Evolutionary conservation across 2,113 vertebrate genomes (phyloP).

Genomic region (Castor canadensis): DNA sequence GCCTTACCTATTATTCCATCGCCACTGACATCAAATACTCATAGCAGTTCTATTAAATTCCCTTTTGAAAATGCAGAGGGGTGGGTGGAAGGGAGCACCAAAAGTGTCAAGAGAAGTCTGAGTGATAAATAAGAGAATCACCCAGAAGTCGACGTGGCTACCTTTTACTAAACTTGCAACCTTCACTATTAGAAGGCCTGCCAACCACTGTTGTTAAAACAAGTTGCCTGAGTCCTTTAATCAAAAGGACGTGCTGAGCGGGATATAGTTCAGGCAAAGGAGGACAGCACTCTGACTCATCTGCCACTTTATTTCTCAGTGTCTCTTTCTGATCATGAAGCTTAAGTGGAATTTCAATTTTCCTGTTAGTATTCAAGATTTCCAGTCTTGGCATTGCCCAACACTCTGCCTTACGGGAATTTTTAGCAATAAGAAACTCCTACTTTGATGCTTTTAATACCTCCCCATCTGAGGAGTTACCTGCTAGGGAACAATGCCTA

Average conservation of each 20-base stretch:
- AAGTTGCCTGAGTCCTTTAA: slow-evolving; percentile 54
- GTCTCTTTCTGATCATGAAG: slow-evolving; percentile 45
- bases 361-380: slow-evolving; percentile 28
- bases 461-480: neutral
- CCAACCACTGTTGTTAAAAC: slow-evolving; percentile 44
- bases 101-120: slow-evolving; percentile 47
- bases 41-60: neutral
- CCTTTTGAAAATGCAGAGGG: neutral
- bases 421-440: neutral
- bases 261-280: slow-evolving; percentile 44
- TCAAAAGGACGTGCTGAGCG: slow-evolving; percentile 35
- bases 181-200: slow-evolving; percentile 19
- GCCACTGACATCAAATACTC: slow-evolving; percentile 3
- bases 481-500: neutral
- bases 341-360: slow-evolving; percentile 54
- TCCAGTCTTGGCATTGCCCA: slow-evolving; percentile 16
- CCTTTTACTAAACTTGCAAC: slow-evolving; percentile 49
- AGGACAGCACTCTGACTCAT: slow-evolving; percentile 60
- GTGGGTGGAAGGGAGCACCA: neutral
- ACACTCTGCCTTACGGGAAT: neutral
- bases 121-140: slow-evolving; percentile 50
- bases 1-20: neutral
- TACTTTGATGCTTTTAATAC: neutral
- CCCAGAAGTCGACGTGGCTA: slow-evolving; percentile 50
- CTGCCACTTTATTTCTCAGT: slow-evolving; percentile 53